Percentiles rank a stretch among this genome's conserved stretches.
phyloP scores from a whole-genome alignment of 2,797 vertebrate species.

The Cynopterus sphinx region DNA sequence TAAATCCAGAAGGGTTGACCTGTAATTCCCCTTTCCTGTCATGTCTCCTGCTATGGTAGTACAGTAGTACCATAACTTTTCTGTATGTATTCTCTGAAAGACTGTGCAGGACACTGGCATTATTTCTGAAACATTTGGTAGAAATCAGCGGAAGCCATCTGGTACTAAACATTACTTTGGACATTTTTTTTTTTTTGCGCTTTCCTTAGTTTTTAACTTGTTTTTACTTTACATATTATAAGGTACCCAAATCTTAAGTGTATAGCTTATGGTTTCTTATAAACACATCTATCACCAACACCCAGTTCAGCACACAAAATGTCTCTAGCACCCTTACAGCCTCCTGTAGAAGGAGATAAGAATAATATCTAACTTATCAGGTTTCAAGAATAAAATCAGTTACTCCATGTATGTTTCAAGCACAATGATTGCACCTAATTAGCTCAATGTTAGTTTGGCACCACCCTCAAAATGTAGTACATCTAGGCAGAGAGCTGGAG shows the following conservation, averaged over 20 bases:
- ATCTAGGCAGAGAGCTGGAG: too few relatives aligned
- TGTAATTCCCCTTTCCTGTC: background rate
- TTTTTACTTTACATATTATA: too few relatives aligned
- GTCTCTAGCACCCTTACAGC: background rate
- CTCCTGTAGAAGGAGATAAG: background rate
- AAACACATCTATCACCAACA: background rate
- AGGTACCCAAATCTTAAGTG: background rate
- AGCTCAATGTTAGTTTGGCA: too few relatives aligned
- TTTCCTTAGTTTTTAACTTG: background rate
- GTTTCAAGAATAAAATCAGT: too few relatives aligned
- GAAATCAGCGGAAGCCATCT: background rate
- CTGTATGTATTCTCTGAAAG: background rate
- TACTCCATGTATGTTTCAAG: too few relatives aligned
- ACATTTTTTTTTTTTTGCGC: background rate
- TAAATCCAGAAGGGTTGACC: background rate
- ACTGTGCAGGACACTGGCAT: background rate
- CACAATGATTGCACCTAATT: too few relatives aligned
- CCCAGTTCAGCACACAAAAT: background rate
- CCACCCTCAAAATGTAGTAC: too few relatives aligned
- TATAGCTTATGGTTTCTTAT: background rate
- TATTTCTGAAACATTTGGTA: background rate
- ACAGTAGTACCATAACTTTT: background rate
- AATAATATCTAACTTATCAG: background rate
- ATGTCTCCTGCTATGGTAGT: background rate
- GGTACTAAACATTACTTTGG: background rate